A percentile compares a stretch with the other conserved stretches of the same genome.
Conservation (phyloP, 2,113 vertebrate genomes). For the Recurvirostra avosetta region DNA sequence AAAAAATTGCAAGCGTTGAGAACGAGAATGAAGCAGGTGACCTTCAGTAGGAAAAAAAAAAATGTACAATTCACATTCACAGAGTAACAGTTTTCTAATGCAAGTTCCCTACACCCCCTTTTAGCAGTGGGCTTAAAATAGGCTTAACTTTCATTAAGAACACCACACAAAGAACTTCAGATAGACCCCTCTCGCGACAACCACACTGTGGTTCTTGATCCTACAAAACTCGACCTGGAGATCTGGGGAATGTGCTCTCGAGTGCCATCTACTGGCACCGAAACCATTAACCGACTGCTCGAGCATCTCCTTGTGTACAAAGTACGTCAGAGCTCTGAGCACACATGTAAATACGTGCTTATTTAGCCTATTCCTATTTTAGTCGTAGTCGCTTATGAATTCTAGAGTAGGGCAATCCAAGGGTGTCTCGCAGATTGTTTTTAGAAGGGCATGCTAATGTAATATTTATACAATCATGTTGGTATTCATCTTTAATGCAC, state of each 20-base stretch:
- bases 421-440: not conserved
- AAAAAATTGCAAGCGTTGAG: not conserved
- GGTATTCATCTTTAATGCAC: not conserved
- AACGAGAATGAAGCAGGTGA: not conserved
- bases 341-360: not conserved
- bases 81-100: not conserved
- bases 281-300: not conserved
- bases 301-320: not conserved
- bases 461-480: not conserved
- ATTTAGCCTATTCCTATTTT: not conserved
- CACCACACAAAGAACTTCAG: fast-evolving
- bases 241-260: not conserved
- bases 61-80: not conserved
- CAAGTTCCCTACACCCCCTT: not conserved
- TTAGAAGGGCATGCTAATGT: not conserved
- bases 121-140: not conserved
- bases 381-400: not conserved
- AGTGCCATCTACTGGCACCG: not conserved
- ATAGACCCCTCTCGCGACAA: fast-evolving
- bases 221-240: fast-evolving
- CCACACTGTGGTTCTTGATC: fast-evolving
- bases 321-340: not conserved
- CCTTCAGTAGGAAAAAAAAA: not conserved
- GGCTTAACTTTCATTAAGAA: not conserved
- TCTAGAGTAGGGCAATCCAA: not conserved